Base-by-base conservation (phyloP, 1,140 invertebrate species). In the Cyphomyrmex costatus region DNA sequence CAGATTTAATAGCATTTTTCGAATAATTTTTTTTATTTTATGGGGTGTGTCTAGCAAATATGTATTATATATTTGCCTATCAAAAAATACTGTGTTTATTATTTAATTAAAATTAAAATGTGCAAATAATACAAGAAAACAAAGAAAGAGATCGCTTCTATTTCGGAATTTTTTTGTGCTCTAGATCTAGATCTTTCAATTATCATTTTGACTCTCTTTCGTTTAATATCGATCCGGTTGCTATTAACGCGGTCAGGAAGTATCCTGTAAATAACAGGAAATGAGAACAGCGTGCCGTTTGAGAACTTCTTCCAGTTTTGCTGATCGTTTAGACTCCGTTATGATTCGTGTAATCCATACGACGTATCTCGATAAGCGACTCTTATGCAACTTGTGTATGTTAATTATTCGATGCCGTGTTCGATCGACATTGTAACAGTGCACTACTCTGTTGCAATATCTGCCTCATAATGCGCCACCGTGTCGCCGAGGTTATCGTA, bases 341-440 rank as follows among this genome's bases (percentile, higher is more conserved):
- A 46, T 27, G 14, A 71, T 83, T 83, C 66, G 42, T 61, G 58
- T 56, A 49, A 51, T 68, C 30, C 36, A 27, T 49, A 10, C 30
- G 30, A 24, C 49, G 24, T 77, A 42, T 70, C n/a, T 14, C 27
- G 19, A 53, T 58, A 66, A 65, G 10, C 42, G 8, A 33, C 19
- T 66, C 10, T 89, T 89, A 83, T 58, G 84, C 63, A 89, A 89
- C 65, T 46, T 49, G 42, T 77, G 27, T 86, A 65, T 88, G 51
- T 86, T 89, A 89, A 89, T 89, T 86, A 89, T 51, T 79, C 42
- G 68, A 86, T 70, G 78, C 88, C 73, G 56, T 86, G 53, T 60
- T 63, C 24, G 30, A 80, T 27, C 51, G 80, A 30, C 60, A 70
- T 70, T 68, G 74, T 56, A 71, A 79, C 58, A 36, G 61, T 76